A percentile compares a stretch with the other conserved stretches of the same genome.
phyloP scores from a whole-genome alignment of 2,888 invertebrate genomes.

The Bibio marci region DNA sequence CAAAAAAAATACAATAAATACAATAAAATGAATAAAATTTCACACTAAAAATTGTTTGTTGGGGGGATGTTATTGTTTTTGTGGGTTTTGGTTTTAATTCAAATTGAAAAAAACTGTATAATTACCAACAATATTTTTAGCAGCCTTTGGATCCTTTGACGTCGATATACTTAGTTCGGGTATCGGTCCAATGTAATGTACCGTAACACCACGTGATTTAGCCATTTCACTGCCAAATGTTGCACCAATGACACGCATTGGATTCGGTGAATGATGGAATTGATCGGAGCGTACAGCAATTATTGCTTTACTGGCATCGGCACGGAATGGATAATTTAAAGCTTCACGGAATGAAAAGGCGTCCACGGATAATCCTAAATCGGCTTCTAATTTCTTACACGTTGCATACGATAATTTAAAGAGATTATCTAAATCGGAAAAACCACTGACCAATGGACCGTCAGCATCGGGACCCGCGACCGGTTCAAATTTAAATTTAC shows the following conservation, averaged over 20 bases:
- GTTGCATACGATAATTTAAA: constrained; percentile 12
- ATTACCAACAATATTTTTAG: constrained; percentile 26
- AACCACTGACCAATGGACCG: constrained; percentile 7
- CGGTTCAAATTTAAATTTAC: constrained; percentile 19
- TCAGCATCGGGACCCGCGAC: constrained; percentile 15
- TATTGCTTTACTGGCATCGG: constrained; percentile 56
- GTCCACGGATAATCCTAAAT: constrained; percentile 34
- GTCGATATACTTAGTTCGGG: constrained; percentile 35
- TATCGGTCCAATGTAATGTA: constrained; percentile 43
- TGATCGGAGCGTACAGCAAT: constrained; percentile 45
- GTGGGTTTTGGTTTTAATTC: constrained; percentile 2
- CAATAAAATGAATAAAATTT: not conserved
- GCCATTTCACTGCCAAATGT: constrained; percentile 23
- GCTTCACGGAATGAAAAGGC: constrained; percentile 45
- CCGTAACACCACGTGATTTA: constrained; percentile 37
- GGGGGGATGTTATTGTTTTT: constrained; percentile 1
- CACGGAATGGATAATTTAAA: constrained; percentile 52
- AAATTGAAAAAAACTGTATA: not conserved
- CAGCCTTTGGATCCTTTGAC: constrained; percentile 5
- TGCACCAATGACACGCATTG: constrained; percentile 21
- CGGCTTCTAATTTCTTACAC: constrained; percentile 20
- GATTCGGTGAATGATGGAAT: constrained; percentile 36
- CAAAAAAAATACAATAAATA: too few species aligned
- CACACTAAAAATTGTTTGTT: not conserved
- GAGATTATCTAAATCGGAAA: constrained; percentile 16